phyloP scores from a whole-genome alignment of 1,140 invertebrate genomes.

The Halotydeus destructor region DNA sequence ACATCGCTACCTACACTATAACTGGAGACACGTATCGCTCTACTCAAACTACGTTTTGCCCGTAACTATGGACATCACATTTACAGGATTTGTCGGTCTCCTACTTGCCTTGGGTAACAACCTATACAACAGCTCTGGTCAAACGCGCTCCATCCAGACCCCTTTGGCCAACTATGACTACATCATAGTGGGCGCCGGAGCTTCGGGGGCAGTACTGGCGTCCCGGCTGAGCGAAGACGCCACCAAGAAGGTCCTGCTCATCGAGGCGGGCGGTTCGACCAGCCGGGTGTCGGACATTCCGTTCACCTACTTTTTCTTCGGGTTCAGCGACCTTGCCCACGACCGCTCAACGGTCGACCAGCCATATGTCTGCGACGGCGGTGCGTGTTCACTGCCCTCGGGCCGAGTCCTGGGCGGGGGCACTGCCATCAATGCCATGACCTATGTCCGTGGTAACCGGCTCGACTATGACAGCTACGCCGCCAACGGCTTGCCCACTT shows the following conservation, averaged over 20 bases:
- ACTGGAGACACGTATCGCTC: no score
- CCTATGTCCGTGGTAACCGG: conserved; percentile 74
- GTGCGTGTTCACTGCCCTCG: conserved; percentile 20
- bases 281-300: conserved; percentile 10
- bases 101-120: no score
- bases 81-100: no score
- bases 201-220: conserved; percentile 33
- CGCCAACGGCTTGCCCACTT: conserved; percentile 58
- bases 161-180: conserved; percentile 16
- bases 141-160: no score
- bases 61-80: no score
- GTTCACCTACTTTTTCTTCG: no score
- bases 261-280: conserved; percentile 24
- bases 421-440: conserved; percentile 79
- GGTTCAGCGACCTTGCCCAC: no score
- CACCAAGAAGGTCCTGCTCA: conserved; percentile 20
- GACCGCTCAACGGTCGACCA: conserved; percentile 43
- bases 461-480: conserved; percentile 79
- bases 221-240: conserved; percentile 28
- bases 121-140: no score
- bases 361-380: no score
- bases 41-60: no score
- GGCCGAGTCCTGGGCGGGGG: conserved; percentile 37
- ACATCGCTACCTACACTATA: no score
- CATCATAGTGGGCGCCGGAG: conserved; percentile 29